Evolutionary conservation across 1,140 invertebrate genomes (phyloP), one percentile per base, ranked within the genome.

Genomic region (Macrosteles quadrilineatus): DNA sequence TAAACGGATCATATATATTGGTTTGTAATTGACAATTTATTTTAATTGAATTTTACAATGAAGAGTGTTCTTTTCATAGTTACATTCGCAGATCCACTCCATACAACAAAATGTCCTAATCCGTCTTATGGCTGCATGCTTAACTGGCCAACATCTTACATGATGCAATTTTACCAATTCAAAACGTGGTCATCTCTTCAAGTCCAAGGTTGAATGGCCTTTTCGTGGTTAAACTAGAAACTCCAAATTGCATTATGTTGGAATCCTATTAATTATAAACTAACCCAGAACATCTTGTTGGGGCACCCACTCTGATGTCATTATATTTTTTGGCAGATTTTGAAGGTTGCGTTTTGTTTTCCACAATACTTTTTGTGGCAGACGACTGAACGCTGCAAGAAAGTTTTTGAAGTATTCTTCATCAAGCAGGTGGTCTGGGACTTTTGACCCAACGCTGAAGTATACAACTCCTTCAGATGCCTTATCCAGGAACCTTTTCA

Each of bases 231-330:
- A 14, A 14, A 6, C 32, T 36, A 36, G 32, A 14, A 36, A 4
- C 14, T 36, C 4, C 32, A 4, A 36, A 36, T 4, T 4, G 14
- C 32, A 14, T 36, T 14, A 6, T n/a, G n/a, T 25, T 63, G 17
- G 17, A 2, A 27, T 2, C 17, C n/a, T 4, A 2, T 63, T 25
- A 14, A 25, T 11, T n/a, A 23, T n/a, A 17, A 69, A 78, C 81
- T 82, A 77, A 88, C 86, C 83, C 72, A 88, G 78, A 71, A 88
- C 79, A 75, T 85, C 83, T 71, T 84, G 81, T 76, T 90, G 87
- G 9, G 87, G 84, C 3, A 88, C 75, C 87, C 87, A 89, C 72
- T 81, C 78, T 78, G 47, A 27, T 77, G 73, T 63, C 77, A 73
- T 0, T 73, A 75, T 11, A 70, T 63, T 9, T 70, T 65, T 77